These are phyloP conservation scores for Ceuthmochares aereus DNA, from an alignment of 2,113 vertebrate species.

Conservation along the genomic window DNA sequence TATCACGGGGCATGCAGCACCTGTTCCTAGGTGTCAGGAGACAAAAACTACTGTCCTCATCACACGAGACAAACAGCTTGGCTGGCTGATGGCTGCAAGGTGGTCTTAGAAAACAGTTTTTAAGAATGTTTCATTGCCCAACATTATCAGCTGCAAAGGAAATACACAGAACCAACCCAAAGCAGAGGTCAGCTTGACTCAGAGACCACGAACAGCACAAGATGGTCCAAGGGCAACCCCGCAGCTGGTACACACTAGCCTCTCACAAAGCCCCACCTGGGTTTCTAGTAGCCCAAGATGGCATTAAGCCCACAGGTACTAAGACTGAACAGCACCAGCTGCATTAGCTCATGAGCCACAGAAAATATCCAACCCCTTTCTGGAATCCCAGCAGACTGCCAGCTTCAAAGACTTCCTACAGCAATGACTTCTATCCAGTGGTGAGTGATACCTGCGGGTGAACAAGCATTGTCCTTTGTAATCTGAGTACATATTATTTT, in stretches of 20 bases:
- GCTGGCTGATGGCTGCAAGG: background rate
- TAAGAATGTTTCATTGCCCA: background rate
- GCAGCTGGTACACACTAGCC: background rate
- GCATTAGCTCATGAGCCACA: background rate
- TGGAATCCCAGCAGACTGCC: background rate
- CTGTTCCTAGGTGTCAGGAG: background rate
- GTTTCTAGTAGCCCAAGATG: no score
- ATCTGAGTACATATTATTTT: background rate
- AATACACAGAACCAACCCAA: background rate
- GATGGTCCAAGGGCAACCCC: background rate
- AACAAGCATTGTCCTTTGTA: background rate
- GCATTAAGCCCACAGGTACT: background rate
- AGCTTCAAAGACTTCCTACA: background rate
- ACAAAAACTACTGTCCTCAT: background rate
- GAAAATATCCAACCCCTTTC: background rate
- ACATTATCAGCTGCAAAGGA: background rate
- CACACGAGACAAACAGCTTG: background rate
- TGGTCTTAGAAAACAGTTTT: background rate
- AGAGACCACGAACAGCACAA: background rate
- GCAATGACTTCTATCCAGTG: background rate
- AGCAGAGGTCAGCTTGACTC: background rate
- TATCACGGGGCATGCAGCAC: no score
- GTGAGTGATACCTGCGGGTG: accelerated
- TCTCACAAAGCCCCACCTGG: background rate
- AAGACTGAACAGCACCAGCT: background rate